Evolutionary conservation across 2,888 invertebrate species (phyloP).

Genomic region (Cryptops parisi): DNA sequence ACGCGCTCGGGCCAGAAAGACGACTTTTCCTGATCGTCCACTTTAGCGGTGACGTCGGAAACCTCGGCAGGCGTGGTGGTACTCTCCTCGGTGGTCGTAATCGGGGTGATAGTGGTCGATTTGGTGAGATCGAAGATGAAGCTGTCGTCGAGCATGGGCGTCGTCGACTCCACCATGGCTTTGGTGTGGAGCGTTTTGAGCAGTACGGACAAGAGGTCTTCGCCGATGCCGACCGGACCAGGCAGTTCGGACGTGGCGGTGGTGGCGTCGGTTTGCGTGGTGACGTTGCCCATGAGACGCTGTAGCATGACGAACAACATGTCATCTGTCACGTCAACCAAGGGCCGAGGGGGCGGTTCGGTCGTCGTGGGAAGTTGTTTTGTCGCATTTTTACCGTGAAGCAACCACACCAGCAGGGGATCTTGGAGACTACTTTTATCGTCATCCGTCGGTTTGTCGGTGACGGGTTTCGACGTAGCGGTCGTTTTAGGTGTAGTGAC

Average conservation of each 20-base stretch:
- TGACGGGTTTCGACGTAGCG: not conserved
- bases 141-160: not conserved
- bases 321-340: not conserved
- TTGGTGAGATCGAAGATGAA: not conserved
- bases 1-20: constrained; percentile 4
- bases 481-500: not conserved
- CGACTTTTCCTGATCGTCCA: not conserved
- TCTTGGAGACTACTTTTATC: not conserved
- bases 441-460: not conserved
- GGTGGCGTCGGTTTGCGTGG: not conserved
- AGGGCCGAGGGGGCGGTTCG: not conserved
- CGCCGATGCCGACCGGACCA: constrained; percentile 10
- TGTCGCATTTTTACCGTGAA: not conserved
- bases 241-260: not conserved
- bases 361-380: not conserved
- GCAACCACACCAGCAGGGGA: constrained; percentile 1
- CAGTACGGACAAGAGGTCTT: constrained; percentile 5
- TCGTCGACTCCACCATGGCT: not conserved
- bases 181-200: constrained; percentile 1
- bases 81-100: not conserved
- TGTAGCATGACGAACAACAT: constrained; percentile 4
- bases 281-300: not conserved
- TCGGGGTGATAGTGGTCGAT: not conserved
- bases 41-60: not conserved
- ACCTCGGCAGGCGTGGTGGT: not conserved